These are phyloP conservation scores for Hydra vulgaris DNA, from an alignment of 30 jellyfish, hydroid and myxozoan species.

Conservation along the genomic window DNA sequence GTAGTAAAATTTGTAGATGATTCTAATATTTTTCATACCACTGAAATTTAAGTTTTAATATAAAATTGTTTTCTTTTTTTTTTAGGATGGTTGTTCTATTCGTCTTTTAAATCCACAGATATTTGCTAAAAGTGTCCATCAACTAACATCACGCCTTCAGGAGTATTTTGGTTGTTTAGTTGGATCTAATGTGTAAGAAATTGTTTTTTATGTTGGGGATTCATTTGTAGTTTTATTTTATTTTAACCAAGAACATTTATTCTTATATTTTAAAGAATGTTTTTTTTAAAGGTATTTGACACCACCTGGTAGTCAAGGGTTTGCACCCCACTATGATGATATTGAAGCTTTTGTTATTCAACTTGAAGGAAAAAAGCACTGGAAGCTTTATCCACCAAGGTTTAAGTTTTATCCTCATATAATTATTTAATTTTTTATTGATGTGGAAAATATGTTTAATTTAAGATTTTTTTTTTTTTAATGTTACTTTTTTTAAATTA, in stretches of 20 bases:
- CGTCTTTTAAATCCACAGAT: conserved; percentile 75
- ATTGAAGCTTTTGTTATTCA: conserved; percentile 85
- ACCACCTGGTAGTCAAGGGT: conserved; percentile 92
- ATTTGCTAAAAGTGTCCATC: conserved; percentile 58
- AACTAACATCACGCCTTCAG: conserved; percentile 49
- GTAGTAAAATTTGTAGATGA: no score
- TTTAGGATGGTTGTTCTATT: conserved; percentile 73
- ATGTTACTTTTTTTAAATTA: no score
- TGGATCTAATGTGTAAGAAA: conserved; percentile 71
- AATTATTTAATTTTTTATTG: not conserved
- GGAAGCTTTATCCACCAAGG: conserved; percentile 87
- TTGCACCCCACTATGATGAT: conserved; percentile 93
- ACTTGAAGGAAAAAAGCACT: conserved; percentile 77
- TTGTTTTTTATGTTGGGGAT: not conserved
- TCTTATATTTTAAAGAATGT: no score
- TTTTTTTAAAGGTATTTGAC: conserved; percentile 48
- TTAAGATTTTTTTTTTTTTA: not conserved
- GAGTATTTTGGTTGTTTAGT: conserved; percentile 72
- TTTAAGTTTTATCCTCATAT: no score
- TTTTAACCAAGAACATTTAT: not conserved
- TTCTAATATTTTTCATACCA: no score
- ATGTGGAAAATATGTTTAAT: not conserved
- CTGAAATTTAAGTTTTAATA: not conserved
- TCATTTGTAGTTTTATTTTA: not conserved
- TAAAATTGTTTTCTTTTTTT: not conserved